Evolutionary conservation across 2,888 invertebrate genomes (phyloP).

Genomic region (Caenorhabditis sp.): DNA sequence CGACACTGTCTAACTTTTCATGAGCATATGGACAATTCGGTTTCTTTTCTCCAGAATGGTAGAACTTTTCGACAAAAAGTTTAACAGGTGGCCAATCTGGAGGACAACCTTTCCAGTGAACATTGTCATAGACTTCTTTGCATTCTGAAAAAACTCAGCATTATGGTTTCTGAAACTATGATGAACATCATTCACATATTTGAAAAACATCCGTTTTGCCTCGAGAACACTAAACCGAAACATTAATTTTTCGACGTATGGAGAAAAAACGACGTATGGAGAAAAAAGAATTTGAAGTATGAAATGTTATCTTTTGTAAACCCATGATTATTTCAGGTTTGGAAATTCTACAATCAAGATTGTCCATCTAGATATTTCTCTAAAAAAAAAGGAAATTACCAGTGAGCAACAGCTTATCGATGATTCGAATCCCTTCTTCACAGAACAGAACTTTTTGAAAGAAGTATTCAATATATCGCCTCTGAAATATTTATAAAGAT

Average conservation of each 20-base stretch:
- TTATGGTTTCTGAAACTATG: background rate
- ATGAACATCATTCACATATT: background rate
- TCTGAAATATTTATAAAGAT: slow-evolving; percentile 11
- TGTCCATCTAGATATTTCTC: too few species aligned
- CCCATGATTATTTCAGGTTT: too few species aligned
- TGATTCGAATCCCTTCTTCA: slow-evolving; percentile 23
- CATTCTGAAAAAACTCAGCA: background rate
- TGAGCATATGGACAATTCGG: background rate
- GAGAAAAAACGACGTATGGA: too few species aligned
- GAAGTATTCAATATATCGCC: slow-evolving; percentile 22
- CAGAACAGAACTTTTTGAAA: slow-evolving; percentile 14
- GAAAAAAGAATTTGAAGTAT: too few species aligned
- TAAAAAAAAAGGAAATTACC: too few species aligned
- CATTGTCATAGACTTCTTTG: background rate
- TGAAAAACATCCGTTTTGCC: background rate
- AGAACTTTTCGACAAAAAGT: slow-evolving; percentile 6
- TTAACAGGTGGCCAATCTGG: slow-evolving; percentile 4
- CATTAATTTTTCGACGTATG: too few species aligned
- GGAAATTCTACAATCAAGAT: too few species aligned
- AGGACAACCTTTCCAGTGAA: slow-evolving; percentile 12
- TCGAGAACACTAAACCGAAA: too few species aligned
- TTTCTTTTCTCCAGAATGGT: background rate
- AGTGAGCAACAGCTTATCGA: slow-evolving; percentile 16
- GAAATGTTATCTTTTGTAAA: too few species aligned
- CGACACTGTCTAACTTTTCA: slow-evolving; percentile 20